Evolutionary conservation across 2,113 vertebrate genomes (phyloP).

Genomic region (Phainopepla nitens): DNA sequence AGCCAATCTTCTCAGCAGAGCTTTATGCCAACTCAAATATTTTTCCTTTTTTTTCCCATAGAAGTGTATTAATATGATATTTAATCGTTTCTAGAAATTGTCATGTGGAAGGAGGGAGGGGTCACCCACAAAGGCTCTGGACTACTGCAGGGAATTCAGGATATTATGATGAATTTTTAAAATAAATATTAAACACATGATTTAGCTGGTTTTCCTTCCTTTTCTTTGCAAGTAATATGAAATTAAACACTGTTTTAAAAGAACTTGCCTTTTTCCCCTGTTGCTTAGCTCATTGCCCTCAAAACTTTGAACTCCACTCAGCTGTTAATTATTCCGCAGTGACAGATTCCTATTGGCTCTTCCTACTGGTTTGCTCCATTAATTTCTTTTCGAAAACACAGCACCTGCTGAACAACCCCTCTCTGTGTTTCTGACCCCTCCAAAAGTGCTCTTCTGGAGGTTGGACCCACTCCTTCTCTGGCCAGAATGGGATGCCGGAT

Average conservation of each 20-base stretch:
- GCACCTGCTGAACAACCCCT: background rate
- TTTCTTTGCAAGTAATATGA: conserved; percentile 6
- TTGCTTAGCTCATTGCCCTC: conserved; percentile 20
- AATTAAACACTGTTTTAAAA: conserved; percentile 23
- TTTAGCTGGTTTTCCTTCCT: conserved; percentile 31
- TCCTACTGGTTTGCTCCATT: background rate
- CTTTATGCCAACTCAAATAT: conserved; percentile 21
- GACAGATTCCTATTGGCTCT: background rate
- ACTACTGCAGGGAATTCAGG: background rate
- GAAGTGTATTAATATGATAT: background rate
- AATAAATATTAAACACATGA: conserved; percentile 30
- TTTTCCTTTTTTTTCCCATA: background rate
- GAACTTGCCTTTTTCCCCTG: background rate
- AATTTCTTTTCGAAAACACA: background rate
- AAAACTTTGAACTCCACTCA: conserved; percentile 15
- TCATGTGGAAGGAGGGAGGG: background rate
- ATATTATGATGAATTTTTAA: background rate
- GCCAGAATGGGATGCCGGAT: background rate
- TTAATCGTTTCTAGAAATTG: conserved; percentile 30
- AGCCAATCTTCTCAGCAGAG: background rate
- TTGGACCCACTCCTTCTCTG: background rate
- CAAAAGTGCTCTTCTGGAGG: background rate
- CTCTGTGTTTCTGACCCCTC: background rate
- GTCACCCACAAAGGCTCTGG: background rate
- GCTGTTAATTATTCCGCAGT: conserved; percentile 11